Conservation (phyloP, 2,888 invertebrate genomes). For the Craniophora ligustri region DNA sequence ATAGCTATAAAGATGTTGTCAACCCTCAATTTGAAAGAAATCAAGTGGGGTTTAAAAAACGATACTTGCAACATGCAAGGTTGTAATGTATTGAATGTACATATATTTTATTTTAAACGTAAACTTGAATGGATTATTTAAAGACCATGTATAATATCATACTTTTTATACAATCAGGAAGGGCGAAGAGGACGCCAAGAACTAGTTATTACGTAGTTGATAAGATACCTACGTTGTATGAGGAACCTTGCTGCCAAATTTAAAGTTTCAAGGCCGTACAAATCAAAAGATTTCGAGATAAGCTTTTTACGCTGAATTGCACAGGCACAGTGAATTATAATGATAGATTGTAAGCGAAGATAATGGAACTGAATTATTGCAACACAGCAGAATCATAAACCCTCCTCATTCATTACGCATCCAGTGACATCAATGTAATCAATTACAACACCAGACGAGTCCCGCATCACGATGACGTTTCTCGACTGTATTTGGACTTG, state of each 20-base stretch:
- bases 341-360: conserved; percentile 14
- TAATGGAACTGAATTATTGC: conserved; percentile 25
- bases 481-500: conserved; percentile 35
- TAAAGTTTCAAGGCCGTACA: too few relatives aligned
- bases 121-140: not conserved
- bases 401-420: conserved; percentile 46
- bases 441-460: conserved; percentile 47
- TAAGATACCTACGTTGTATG: too few relatives aligned
- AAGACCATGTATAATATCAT: not conserved
- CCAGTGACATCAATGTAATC: conserved; percentile 47
- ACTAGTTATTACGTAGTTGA: not conserved
- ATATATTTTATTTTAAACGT: not conserved
- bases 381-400: conserved; percentile 19
- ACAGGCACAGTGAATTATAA: not conserved
- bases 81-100: too few relatives aligned
- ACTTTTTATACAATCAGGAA: too few relatives aligned
- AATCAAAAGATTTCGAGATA: not conserved
- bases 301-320: not conserved
- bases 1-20: not conserved
- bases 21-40: not conserved
- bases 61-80: too few relatives aligned
- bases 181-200: too few relatives aligned
- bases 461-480: conserved; percentile 42
- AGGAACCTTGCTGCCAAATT: too few relatives aligned
- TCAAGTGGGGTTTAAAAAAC: too few relatives aligned